These are phyloP conservation scores for Ligdia adustata DNA, from an alignment of 2,888 invertebrate genomes.

Conservation along the genomic window DNA sequence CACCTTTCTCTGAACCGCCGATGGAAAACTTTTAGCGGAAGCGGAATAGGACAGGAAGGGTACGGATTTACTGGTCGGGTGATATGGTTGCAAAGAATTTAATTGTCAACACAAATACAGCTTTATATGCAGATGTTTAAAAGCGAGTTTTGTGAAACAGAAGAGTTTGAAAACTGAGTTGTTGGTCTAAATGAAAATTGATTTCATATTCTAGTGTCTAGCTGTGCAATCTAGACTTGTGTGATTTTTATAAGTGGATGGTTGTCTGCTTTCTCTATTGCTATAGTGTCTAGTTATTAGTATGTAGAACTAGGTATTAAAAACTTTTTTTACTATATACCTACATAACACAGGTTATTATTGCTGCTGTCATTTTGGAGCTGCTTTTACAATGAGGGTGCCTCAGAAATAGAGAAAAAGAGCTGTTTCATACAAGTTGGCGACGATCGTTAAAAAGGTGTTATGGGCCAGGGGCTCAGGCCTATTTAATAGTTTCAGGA, in stretches of 20 bases:
- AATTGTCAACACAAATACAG: conserved; percentile 15
- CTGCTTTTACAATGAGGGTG: no score
- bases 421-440: no score
- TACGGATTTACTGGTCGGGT: conserved; percentile 41
- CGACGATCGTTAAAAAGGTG: no score
- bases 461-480: no score
- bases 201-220: conserved; percentile 46
- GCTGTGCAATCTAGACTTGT: conserved; percentile 43
- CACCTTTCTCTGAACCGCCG: conserved; percentile 42
- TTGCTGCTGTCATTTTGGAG: no score
- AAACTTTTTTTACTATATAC: no score
- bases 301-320: no score
- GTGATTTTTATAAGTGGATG: conserved; percentile 16
- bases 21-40: background rate
- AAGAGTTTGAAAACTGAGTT: conserved; percentile 40
- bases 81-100: conserved; percentile 42
- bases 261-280: background rate
- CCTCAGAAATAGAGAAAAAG: no score
- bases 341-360: no score
- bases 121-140: conserved; percentile 21
- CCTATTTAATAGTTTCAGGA: no score
- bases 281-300: background rate
- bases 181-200: conserved; percentile 51
- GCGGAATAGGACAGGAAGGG: conserved; percentile 25
- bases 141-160: conserved; percentile 25